These are phyloP conservation scores for Ennomos erosarius DNA, from an alignment of 2,888 invertebrate genomes.

Conservation along the genomic window DNA sequence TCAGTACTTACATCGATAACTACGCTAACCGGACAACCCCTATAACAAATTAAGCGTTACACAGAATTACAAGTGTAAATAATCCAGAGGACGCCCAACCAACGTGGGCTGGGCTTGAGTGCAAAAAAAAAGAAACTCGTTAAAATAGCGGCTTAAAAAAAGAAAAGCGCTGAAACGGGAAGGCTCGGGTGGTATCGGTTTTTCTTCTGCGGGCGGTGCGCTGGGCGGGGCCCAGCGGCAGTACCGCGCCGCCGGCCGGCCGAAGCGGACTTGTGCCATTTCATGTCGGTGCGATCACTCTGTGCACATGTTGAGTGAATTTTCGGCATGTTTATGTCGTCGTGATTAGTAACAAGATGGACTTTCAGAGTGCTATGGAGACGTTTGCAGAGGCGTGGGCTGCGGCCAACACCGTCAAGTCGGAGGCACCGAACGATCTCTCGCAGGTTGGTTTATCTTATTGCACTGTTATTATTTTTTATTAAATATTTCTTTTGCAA, in stretches of 20 bases:
- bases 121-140: conserved; percentile 77
- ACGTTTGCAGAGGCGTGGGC: conserved; percentile 99
- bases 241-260: conserved; percentile 88
- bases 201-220: conserved; percentile 81
- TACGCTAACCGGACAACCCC: conserved; percentile 57
- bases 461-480: too few relatives aligned
- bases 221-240: conserved; percentile 79
- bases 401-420: conserved; percentile 91
- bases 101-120: conserved; percentile 80
- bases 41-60: conserved; percentile 74
- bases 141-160: conserved; percentile 84
- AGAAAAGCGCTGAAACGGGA: conserved; percentile 85
- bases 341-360: conserved; percentile 88
- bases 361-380: conserved; percentile 99
- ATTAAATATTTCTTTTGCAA: too few relatives aligned
- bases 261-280: conserved; percentile 72
- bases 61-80: conserved; percentile 85
- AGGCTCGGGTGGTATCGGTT: conserved; percentile 83
- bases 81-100: conserved; percentile 82
- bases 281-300: conserved; percentile 48
- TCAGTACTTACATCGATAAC: not conserved
- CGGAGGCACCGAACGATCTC: conserved; percentile 84
- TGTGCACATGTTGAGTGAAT: conserved; percentile 74
- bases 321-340: conserved; percentile 82
- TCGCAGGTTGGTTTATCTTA: conserved; percentile 86